Conservation (phyloP, 2,888 invertebrate genomes). For the Lithophane socia region DNA sequence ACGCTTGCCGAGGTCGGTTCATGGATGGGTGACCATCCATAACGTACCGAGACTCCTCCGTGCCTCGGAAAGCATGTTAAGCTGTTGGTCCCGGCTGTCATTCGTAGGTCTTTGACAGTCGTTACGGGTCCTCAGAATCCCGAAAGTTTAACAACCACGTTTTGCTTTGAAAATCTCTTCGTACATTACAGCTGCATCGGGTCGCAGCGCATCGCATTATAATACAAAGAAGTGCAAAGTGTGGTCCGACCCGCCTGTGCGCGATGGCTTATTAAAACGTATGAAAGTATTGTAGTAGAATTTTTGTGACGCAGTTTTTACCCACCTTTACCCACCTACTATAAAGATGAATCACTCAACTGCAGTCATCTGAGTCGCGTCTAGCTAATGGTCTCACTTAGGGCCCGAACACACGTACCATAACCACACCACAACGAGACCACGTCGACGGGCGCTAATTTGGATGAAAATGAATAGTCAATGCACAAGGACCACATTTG, state of each 20-base stretch:
- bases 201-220: not conserved
- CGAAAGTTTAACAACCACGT: not conserved
- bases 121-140: not conserved
- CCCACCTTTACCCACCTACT: no score
- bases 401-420: not conserved
- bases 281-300: not conserved
- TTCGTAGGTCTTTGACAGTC: not conserved
- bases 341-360: constrained; percentile 23
- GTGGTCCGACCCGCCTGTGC: not conserved
- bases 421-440: not conserved
- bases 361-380: constrained; percentile 13
- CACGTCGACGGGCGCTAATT: no score
- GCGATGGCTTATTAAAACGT: not conserved
- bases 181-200: not conserved
- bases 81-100: not conserved
- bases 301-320: not conserved
- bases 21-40: not conserved
- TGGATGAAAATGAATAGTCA: not conserved
- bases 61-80: not conserved
- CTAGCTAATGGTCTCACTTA: constrained; percentile 6
- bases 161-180: not conserved
- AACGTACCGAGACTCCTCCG: not conserved
- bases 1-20: not conserved
- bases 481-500: not conserved
- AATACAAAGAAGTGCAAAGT: not conserved